Evolutionary conservation across 2,797 vertebrate genomes (phyloP).

Genomic region (Muscicapa comitata): DNA sequence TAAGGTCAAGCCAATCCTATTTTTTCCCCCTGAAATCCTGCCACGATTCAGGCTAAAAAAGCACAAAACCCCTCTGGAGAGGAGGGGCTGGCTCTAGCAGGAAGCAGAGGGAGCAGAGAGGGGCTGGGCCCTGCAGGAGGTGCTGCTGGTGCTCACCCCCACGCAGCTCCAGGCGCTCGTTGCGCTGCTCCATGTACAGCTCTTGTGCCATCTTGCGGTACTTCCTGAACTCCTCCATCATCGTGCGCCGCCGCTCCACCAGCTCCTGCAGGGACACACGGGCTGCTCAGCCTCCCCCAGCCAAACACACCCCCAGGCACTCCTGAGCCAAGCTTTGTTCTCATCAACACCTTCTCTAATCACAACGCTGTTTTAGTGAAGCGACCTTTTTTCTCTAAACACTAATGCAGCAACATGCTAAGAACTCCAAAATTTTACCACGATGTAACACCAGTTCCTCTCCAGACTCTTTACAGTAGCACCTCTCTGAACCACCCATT

Average conservation of each 20-base stretch:
- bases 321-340: neutral
- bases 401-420: neutral
- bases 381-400: neutral
- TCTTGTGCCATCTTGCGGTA: slow-evolving; percentile 86
- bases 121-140: neutral
- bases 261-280: neutral
- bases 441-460: neutral
- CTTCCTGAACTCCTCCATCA: slow-evolving; percentile 95
- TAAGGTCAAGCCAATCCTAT: neutral
- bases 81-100: neutral
- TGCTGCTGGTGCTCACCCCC: slow-evolving; percentile 77
- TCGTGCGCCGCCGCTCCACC: slow-evolving; percentile 89
- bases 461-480: neutral
- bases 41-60: neutral
- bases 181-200: slow-evolving; percentile 86
- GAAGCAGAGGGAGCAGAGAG: neutral
- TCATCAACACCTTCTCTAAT: neutral
- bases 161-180: slow-evolving; percentile 88
- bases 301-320: neutral
- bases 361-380: neutral
- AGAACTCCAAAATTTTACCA: neutral
- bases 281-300: neutral
- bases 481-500: neutral
- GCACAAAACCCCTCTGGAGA: neutral
- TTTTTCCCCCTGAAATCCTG: neutral